A percentile compares a stretch with the other conserved stretches of the same genome.
These are phyloP conservation scores for Heterotilapia buettikoferi DNA, from an alignment of 2,113 vertebrate species.

Conservation along the genomic window DNA sequence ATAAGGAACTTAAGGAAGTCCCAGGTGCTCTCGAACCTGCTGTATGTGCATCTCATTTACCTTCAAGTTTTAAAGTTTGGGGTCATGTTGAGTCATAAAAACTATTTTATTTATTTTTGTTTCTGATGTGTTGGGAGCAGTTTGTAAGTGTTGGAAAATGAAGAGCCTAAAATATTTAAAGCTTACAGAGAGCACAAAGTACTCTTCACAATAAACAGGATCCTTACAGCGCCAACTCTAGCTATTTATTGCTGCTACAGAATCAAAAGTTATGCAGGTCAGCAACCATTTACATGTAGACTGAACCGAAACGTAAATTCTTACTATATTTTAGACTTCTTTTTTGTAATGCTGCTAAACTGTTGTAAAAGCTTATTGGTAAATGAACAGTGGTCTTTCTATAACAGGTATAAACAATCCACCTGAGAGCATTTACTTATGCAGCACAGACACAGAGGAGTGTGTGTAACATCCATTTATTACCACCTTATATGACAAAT, in stretches of 20 bases:
- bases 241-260: neutral
- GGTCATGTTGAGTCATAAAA: neutral
- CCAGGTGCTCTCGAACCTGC: neutral
- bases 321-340: neutral
- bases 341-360: neutral
- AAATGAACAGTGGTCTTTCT: neutral
- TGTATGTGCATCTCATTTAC: neutral
- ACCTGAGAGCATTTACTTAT: neutral
- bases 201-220: neutral
- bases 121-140: neutral
- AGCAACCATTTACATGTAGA: neutral
- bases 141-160: neutral
- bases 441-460: neutral
- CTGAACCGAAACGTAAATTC: neutral
- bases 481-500: slow-evolving; percentile 74
- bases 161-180: neutral
- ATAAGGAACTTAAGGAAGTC: neutral
- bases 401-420: neutral
- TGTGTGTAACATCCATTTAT: slow-evolving; percentile 73
- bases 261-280: neutral
- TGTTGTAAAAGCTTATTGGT: neutral
- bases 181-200: neutral
- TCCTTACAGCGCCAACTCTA: neutral
- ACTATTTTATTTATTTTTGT: neutral
- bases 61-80: neutral